A percentile compares a stretch with the other conserved stretches of the same genome.
phyloP scores from a whole-genome alignment of 2,797 vertebrate species.

The Syngnathus acus region DNA sequence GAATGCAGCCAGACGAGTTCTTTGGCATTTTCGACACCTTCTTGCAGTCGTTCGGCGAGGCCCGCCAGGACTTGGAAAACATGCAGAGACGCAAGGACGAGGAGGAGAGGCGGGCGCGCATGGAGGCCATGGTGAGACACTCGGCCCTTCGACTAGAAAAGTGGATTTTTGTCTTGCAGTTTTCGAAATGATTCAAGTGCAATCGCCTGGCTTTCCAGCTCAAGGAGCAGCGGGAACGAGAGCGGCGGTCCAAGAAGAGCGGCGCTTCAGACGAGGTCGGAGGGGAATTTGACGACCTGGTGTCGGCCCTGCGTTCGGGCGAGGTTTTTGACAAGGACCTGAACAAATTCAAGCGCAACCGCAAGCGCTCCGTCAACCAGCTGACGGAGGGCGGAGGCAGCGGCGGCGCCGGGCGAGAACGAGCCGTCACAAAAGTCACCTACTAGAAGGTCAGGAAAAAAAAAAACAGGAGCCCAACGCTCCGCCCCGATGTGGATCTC shows the following conservation, averaged over 20 bases:
- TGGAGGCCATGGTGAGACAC: constrained; percentile 89
- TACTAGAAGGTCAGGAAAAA: constrained; percentile 66
- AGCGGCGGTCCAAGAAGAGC: constrained; percentile 81
- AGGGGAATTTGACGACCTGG: constrained; percentile 94
- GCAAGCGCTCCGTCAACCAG: constrained; percentile 87
- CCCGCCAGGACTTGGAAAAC: constrained; percentile 90
- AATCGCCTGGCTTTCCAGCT: constrained; percentile 63
- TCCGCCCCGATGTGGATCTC: constrained; percentile 30
- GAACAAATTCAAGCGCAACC: constrained; percentile 92
- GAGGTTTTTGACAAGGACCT: constrained; percentile 98
- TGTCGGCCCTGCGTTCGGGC: constrained; percentile 87
- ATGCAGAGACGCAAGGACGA: constrained; percentile 95
- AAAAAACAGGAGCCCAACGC: constrained; percentile 12
- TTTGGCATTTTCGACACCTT: constrained; percentile 96
- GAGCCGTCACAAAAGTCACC: constrained; percentile 85
- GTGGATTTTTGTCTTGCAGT: neutral
- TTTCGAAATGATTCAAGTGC: too few species aligned
- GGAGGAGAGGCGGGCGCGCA: constrained; percentile 86
- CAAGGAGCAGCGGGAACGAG: constrained; percentile 91
- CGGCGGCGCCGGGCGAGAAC: constrained; percentile 72
- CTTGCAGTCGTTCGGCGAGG: constrained; percentile 88
- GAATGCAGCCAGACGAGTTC: constrained; percentile 98
- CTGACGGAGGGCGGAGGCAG: constrained; percentile 72
- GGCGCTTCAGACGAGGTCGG: constrained; percentile 82
- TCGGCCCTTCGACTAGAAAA: neutral